A percentile compares a stretch with the other conserved stretches of the same genome.
Evolutionary conservation across 2,113 vertebrate genomes (phyloP).

Genomic region (Bufo bufo): DNA sequence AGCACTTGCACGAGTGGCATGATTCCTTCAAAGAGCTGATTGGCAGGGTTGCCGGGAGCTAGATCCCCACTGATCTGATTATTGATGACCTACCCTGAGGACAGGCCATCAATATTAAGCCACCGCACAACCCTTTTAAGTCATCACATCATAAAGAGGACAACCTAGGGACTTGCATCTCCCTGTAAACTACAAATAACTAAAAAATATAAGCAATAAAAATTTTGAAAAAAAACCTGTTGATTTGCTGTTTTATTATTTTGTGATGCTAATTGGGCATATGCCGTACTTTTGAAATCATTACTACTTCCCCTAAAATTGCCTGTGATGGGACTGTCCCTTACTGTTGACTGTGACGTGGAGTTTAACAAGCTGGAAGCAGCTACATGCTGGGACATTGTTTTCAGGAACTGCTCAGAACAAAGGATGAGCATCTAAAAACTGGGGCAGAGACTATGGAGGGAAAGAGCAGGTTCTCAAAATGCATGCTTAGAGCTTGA

Average conservation of each 20-base stretch:
- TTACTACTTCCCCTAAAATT: background rate
- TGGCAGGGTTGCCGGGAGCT: no score
- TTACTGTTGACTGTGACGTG: background rate
- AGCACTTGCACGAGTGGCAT: no score
- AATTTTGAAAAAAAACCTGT: background rate
- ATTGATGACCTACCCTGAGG: no score
- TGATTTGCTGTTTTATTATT: background rate
- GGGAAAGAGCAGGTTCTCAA: conserved; percentile 53
- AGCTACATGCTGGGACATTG: conserved; percentile 46
- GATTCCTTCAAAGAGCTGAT: no score
- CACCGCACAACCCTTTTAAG: no score
- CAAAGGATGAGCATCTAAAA: conserved; percentile 50
- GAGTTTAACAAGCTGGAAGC: conserved; percentile 19
- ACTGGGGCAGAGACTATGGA: conserved; percentile 59
- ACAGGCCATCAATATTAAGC: no score
- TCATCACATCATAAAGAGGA: no score
- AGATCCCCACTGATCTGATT: no score
- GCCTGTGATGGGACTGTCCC: background rate
- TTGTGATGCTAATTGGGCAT: background rate
- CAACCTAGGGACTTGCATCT: no score
- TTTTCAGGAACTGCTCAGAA: conserved; percentile 40
- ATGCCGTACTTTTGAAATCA: background rate
- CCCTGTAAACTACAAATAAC: no score
- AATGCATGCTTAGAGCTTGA: conserved; percentile 7
- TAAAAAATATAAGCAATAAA: background rate